Evolutionary conservation across 37 sponge, comb jelly and placozoan genomes (phyloP).

Genomic region (Spongilla lacustris): DNA sequence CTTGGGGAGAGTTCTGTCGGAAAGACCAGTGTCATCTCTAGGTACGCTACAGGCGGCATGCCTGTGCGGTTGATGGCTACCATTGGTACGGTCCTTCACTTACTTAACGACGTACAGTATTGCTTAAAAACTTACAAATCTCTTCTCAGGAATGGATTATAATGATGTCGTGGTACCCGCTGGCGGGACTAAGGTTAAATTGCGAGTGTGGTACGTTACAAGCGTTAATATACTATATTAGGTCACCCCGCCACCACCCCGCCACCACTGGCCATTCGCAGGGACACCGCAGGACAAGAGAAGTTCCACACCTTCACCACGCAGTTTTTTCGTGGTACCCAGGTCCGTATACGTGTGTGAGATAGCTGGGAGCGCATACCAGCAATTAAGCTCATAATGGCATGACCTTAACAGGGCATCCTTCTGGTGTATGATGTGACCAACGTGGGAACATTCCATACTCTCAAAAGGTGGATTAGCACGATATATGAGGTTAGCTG

Average conservation of each 20-base stretch:
- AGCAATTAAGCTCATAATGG: too few relatives aligned
- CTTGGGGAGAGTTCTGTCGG: conserved; percentile 77
- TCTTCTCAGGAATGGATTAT: conserved; percentile 60
- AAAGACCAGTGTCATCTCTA: conserved; percentile 64
- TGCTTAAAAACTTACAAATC: neutral
- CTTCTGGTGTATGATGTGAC: conserved; percentile 73
- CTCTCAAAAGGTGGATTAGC: conserved; percentile 44
- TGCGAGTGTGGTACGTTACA: conserved; percentile 77
- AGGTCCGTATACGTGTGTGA: conserved; percentile 40
- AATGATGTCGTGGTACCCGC: conserved; percentile 57
- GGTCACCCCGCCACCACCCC: too few relatives aligned
- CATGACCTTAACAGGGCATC: conserved; percentile 69
- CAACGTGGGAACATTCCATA: conserved; percentile 30
- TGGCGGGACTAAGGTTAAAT: conserved; percentile 56
- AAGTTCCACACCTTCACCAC: conserved; percentile 77
- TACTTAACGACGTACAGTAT: neutral
- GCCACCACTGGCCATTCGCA: too few relatives aligned
- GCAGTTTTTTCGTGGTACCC: conserved; percentile 81
- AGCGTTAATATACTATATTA: too few relatives aligned
- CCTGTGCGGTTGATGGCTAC: conserved; percentile 21
- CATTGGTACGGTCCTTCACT: conserved; percentile 34
- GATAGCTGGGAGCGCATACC: neutral
- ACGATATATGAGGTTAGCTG: conserved; percentile 47
- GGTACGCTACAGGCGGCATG: conserved; percentile 21
- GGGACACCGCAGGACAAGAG: conserved; percentile 90